Evolutionary conservation across 2,113 vertebrate genomes (phyloP).

Genomic region (Pangasianodon gigas): DNA sequence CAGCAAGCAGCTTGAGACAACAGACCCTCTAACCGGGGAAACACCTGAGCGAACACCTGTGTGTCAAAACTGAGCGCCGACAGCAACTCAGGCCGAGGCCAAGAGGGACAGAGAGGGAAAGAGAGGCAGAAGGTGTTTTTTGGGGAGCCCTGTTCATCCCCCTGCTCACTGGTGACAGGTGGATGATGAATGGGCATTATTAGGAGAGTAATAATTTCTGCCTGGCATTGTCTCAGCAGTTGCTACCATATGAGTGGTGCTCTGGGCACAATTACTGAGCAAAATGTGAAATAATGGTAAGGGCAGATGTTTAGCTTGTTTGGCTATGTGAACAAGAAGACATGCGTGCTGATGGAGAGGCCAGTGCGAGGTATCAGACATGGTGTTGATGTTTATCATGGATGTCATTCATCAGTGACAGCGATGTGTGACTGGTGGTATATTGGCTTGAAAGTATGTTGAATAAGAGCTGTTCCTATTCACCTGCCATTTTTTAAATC

Average conservation of each 20-base stretch:
- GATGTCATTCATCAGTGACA: conserved; percentile 50
- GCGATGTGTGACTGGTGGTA: conserved; percentile 53
- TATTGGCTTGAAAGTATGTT: conserved; percentile 64
- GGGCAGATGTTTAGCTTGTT: conserved; percentile 71
- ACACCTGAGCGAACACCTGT: conserved; percentile 58
- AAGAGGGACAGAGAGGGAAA: conserved; percentile 28
- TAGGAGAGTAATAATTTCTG: conserved; percentile 66
- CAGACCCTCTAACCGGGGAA: conserved; percentile 34
- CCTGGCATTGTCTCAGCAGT: conserved; percentile 50
- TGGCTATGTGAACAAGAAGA: conserved; percentile 33
- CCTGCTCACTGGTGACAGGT: conserved; percentile 63
- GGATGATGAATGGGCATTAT: conserved; percentile 76
- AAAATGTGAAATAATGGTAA: conserved; percentile 54
- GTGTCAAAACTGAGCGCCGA: conserved; percentile 47
- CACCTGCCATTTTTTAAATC: neutral
- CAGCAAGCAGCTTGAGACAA: conserved; percentile 32
- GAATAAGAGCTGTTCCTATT: conserved; percentile 34
- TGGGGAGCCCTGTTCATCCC: conserved; percentile 40
- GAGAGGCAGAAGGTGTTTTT: conserved; percentile 52
- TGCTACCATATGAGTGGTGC: conserved; percentile 58
- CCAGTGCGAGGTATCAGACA: conserved; percentile 50
- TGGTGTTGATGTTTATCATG: conserved; percentile 36
- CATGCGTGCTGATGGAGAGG: conserved; percentile 18
- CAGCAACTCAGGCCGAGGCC: conserved; percentile 39
- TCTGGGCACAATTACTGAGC: conserved; percentile 67